Conservation (phyloP, 2,888 invertebrate genomes). For the Lysandra bellargus region DNA sequence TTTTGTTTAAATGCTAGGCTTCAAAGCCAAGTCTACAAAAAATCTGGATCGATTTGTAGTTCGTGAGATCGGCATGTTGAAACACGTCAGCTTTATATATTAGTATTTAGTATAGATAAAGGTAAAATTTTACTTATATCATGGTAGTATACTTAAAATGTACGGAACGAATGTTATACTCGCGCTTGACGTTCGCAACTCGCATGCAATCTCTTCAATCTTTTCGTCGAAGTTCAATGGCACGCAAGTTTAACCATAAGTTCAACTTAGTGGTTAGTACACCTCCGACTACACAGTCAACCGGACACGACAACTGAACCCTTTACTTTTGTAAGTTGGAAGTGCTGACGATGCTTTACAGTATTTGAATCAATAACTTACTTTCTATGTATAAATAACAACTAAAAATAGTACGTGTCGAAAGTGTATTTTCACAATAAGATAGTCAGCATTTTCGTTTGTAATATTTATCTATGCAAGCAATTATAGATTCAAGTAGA, state of each 20-base stretch:
- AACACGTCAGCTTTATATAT: too few relatives aligned
- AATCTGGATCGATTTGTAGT: too few relatives aligned
- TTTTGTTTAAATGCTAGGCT: too few relatives aligned
- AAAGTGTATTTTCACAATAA: background rate
- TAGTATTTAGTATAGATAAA: too few relatives aligned
- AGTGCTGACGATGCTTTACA: background rate
- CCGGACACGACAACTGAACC: background rate
- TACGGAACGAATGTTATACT: background rate
- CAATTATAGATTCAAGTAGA: background rate
- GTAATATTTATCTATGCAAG: background rate
- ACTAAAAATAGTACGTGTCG: background rate
- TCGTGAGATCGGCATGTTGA: too few relatives aligned
- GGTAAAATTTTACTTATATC: too few relatives aligned
- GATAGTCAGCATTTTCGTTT: background rate
- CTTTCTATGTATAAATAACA: too few relatives aligned
- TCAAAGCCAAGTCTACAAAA: too few relatives aligned
- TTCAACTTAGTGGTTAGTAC: background rate
- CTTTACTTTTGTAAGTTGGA: background rate
- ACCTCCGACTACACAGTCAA: too few relatives aligned
- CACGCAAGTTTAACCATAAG: background rate
- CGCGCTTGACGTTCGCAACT: background rate
- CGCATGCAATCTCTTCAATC: conserved; percentile 25
- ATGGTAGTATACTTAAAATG: background rate
- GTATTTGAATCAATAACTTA: background rate
- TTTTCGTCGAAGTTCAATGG: conserved; percentile 25